Percentiles rank a stretch among this genome's conserved stretches.
phyloP scores from a whole-genome alignment of 2,888 invertebrate genomes.

The Malthinus seriepunctatus region DNA sequence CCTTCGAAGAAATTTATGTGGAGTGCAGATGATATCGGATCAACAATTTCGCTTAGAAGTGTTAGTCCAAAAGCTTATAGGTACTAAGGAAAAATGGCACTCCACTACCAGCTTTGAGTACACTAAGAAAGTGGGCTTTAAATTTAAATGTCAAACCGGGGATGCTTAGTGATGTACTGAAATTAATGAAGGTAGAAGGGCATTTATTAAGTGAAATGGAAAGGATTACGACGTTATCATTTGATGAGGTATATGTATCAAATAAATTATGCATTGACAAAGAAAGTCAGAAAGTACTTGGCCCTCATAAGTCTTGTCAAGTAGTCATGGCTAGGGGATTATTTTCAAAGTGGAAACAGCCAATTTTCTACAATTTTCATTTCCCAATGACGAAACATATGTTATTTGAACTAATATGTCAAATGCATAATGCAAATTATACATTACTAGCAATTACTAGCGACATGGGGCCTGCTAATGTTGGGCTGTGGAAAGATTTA shows the following conservation, averaged over 20 bases:
- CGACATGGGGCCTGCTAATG: constrained; percentile 10
- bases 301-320: constrained; percentile 34
- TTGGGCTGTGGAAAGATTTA: constrained; percentile 6
- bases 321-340: constrained; percentile 32
- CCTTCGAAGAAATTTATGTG: constrained; percentile 6
- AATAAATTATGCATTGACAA: constrained; percentile 32
- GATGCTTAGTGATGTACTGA: constrained; percentile 29
- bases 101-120: constrained; percentile 27
- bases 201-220: constrained; percentile 16
- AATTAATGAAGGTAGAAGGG: constrained; percentile 28
- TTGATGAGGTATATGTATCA: constrained; percentile 37
- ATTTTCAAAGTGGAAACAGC: constrained; percentile 37
- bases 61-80: constrained; percentile 28
- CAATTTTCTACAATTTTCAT: constrained; percentile 19
- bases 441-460: constrained; percentile 15
- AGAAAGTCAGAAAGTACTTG: constrained; percentile 28
- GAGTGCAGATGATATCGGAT: constrained; percentile 22
- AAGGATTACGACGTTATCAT: constrained; percentile 29
- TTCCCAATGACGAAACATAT: constrained; percentile 14
- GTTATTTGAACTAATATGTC: constrained; percentile 9
- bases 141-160: constrained; percentile 29
- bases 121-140: constrained; percentile 25
- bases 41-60: constrained; percentile 23
- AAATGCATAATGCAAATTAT: constrained; percentile 4
- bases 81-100: constrained; percentile 10